Evolutionary conservation across 1,140 invertebrate species (phyloP).

Genomic region (Battus philenor): DNA sequence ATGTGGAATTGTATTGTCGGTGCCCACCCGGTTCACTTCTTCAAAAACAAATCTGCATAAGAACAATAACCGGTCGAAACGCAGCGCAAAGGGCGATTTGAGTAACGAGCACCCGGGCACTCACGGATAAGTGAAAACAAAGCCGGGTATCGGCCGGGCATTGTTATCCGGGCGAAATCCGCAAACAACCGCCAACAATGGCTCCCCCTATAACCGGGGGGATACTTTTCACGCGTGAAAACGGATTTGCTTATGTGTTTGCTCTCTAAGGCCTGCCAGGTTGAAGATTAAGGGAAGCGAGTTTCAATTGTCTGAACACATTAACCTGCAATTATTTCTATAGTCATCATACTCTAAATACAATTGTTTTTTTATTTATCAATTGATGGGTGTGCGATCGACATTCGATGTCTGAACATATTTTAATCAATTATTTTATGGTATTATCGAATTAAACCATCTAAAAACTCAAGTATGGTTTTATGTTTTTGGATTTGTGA

Average conservation of each 20-base stretch:
- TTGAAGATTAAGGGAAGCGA: slow-evolving; percentile 12
- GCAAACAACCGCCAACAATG: slow-evolving; percentile 27
- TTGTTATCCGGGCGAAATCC: slow-evolving; percentile 39
- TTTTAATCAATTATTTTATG: too few species aligned
- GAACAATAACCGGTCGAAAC: slow-evolving; percentile 24
- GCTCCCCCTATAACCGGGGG: slow-evolving; percentile 17
- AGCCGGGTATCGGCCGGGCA: slow-evolving; percentile 35
- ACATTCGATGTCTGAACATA: too few species aligned
- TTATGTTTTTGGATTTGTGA: too few species aligned
- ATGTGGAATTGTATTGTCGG: slow-evolving; percentile 7
- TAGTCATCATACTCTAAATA: too few species aligned
- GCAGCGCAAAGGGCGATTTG: slow-evolving; percentile 31
- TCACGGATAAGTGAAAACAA: slow-evolving; percentile 49
- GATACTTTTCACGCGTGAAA: slow-evolving; percentile 25
- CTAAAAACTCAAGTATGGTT: too few species aligned
- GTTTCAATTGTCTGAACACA: neutral
- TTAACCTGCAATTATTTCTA: too few species aligned
- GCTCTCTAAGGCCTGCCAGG: slow-evolving; percentile 9
- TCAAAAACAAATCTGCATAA: slow-evolving; percentile 22
- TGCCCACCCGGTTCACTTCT: slow-evolving; percentile 16
- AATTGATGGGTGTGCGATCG: too few species aligned
- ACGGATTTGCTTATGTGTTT: slow-evolving; percentile 23
- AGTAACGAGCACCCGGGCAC: slow-evolving; percentile 35
- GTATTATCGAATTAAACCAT: too few species aligned
- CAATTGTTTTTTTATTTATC: too few species aligned